A percentile compares a stretch with the other conserved stretches of the same genome.
Evolutionary conservation across 2,113 vertebrate genomes (phyloP).

Genomic region (Poecile atricapillus): DNA sequence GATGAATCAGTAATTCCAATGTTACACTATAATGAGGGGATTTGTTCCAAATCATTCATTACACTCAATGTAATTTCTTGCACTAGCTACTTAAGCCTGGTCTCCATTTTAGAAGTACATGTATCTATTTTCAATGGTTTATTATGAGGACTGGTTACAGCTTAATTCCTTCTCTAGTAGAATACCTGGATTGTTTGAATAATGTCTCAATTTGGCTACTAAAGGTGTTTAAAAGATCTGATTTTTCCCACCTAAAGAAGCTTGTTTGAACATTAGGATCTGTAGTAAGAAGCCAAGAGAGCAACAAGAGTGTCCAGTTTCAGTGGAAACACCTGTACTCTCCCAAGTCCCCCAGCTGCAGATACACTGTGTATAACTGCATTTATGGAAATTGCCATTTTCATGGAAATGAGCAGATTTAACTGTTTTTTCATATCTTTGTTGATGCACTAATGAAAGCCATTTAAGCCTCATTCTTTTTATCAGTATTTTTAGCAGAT

Average conservation of each 20-base stretch:
- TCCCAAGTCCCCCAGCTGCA: background rate
- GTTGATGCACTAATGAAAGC: conserved; percentile 51
- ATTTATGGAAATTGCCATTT: background rate
- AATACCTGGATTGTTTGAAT: background rate
- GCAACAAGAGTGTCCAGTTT: background rate
- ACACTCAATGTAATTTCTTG: conserved; percentile 1
- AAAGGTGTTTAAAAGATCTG: background rate
- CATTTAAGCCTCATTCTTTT: conserved; percentile 59
- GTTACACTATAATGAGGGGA: background rate
- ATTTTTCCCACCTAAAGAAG: background rate
- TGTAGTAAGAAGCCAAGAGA: background rate
- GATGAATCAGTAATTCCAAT: background rate
- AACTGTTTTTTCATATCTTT: conserved; percentile 31
- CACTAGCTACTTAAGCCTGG: conserved; percentile 35
- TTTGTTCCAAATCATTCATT: background rate
- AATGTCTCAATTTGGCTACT: background rate
- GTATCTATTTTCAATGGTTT: conserved; percentile 57
- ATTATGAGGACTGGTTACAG: conserved; percentile 28
- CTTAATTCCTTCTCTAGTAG: conserved; percentile 49
- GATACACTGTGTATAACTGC: background rate
- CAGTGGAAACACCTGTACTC: background rate
- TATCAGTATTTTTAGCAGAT: conserved; percentile 43
- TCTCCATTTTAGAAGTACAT: conserved; percentile 4
- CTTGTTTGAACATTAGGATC: background rate
- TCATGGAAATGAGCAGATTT: background rate